A percentile compares a stretch with the other conserved stretches of the same genome.
Conservation (phyloP, 2,797 vertebrate species). For the Eleutherodactylus coqui region DNA sequence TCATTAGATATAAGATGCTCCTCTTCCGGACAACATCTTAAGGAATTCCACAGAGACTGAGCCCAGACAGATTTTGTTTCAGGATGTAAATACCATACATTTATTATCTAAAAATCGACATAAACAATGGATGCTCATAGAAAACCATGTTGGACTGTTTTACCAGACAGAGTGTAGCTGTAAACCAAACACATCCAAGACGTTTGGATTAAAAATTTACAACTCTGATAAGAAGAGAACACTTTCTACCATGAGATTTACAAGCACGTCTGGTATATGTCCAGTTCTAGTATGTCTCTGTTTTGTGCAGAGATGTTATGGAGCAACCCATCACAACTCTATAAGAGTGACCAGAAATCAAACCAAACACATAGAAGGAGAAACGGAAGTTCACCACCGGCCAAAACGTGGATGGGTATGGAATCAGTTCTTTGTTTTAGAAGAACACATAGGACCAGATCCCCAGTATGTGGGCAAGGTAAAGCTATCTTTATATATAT, state of each 20-base stretch:
- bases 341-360: conserved; percentile 85
- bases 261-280: conserved; percentile 89
- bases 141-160: conserved; percentile 78
- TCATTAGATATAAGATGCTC: conserved; percentile 84
- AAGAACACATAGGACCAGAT: conserved; percentile 97
- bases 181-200: conserved; percentile 64
- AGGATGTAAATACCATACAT: conserved; percentile 85
- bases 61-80: conserved; percentile 67
- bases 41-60: conserved; percentile 71
- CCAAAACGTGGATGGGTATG: conserved; percentile 99
- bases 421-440: conserved; percentile 99
- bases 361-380: conserved; percentile 86
- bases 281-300: conserved; percentile 96
- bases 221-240: conserved; percentile 70
- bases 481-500: not conserved
- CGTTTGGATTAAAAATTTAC: conserved; percentile 73
- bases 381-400: conserved; percentile 96
- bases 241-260: conserved; percentile 91
- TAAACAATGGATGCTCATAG: conserved; percentile 82
- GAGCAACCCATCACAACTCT: conserved; percentile 83
- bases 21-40: conserved; percentile 72
- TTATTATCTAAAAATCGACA: conserved; percentile 71
- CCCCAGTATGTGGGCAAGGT: conserved; percentile 98
- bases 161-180: conserved; percentile 78
- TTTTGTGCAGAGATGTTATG: conserved; percentile 90